Evolutionary conservation across 2,888 invertebrate species (phyloP), one percentile per base, ranked within the genome.

Genomic region (Ochropleura plecta): DNA sequence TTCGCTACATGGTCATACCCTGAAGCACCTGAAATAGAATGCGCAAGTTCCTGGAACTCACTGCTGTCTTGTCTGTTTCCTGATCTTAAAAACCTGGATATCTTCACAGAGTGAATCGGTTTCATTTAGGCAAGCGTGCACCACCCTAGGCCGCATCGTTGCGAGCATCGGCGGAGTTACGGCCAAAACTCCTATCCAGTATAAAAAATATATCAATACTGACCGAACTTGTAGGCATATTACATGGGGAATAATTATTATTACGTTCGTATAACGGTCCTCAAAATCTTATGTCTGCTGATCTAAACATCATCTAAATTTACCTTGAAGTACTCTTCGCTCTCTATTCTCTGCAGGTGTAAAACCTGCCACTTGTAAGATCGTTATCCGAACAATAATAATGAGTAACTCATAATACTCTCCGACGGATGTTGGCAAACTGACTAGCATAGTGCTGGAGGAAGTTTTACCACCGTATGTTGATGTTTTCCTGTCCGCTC

Each of bases 401-500:
- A 66, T 75, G 68, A 63, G 64, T 73, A 72, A 76, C 49, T 70
- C 78, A 66, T 83, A 84, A 87, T 84, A 81, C 73, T 79, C 70
- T 77, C 71, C 66, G 84, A 85, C 88, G 88, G 88, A 90, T 89
- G 89, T 85, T 84, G 85, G 86, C 84, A 81, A 85, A 88, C 89
- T 85, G 86, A 86, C 81, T 85, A 73, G 72, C 71, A 74, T 84
- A 71, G 72, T 73, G 72, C 76, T 84, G 84, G 78, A 91, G 90
- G 92, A 91, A 90, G 88, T 86, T 86, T 86, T 86, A 87, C 87
- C 87, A 74, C 84, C 76, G 88, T 87, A 86, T 89, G 91, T 89
- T 89, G 91, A 90, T 90, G 89, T 89, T 92, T 91, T 92, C 92
- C 92, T 91, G 90, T 86, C 81, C 81, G 81, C 73, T 73, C 75